These are phyloP conservation scores for Leptogaster cylindrica DNA, from an alignment of 2,888 invertebrate species.

Conservation along the genomic window DNA sequence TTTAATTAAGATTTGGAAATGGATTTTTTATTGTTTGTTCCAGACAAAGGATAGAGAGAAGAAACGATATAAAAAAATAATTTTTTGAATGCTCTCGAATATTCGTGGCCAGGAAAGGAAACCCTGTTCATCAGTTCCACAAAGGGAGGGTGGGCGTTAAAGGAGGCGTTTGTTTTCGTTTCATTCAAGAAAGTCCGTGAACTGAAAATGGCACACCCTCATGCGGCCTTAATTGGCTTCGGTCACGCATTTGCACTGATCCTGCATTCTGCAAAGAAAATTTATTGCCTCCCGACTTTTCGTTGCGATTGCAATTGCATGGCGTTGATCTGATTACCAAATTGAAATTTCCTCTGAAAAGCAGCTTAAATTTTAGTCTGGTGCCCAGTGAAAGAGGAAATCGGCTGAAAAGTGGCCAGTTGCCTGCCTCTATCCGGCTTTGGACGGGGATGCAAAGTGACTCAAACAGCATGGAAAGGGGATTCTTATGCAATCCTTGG, in stretches of 20 bases:
- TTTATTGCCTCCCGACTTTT: slow-evolving; percentile 13
- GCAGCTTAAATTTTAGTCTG: neutral
- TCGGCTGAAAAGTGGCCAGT: neutral
- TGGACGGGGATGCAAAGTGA: neutral
- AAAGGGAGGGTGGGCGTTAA: no score
- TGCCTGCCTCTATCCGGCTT: neutral
- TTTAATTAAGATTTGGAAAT: no score
- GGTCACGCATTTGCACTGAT: slow-evolving; percentile 27
- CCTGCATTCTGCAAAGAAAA: slow-evolving; percentile 3
- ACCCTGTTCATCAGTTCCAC: no score
- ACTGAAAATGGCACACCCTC: slow-evolving; percentile 28
- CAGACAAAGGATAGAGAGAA: no score
- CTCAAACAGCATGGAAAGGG: no score
- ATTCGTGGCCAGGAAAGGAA: no score
- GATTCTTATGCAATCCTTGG: neutral
- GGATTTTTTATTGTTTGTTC: no score
- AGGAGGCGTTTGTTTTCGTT: neutral
- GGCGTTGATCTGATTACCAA: slow-evolving; percentile 27
- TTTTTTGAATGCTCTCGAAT: no score
- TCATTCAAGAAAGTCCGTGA: neutral
- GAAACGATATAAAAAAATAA: no score
- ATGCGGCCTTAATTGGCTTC: slow-evolving; percentile 5
- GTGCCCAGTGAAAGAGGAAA: neutral
- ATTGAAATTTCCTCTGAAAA: slow-evolving; percentile 31
- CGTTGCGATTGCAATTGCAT: slow-evolving; percentile 8